Percentiles rank a stretch among this genome's conserved stretches.
Conservation (phyloP, 2,797 vertebrate species). For the Netta rufina region DNA sequence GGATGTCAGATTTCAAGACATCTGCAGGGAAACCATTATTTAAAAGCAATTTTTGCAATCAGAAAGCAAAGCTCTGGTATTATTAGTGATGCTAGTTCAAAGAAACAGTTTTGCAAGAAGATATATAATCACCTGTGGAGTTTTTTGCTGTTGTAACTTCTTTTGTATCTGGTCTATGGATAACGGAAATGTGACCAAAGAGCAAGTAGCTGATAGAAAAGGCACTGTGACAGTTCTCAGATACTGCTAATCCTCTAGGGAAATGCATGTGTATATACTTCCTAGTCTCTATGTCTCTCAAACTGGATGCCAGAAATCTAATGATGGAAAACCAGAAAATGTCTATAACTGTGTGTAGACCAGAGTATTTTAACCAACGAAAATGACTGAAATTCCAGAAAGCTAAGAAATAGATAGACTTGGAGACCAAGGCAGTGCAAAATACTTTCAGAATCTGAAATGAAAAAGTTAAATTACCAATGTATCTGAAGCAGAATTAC, state of each 20-base stretch:
- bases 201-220: neutral
- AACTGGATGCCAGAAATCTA: neutral
- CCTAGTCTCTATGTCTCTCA: neutral
- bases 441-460: slow-evolving; percentile 2
- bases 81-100: neutral
- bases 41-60: slow-evolving; percentile 9
- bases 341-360: neutral
- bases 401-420: neutral
- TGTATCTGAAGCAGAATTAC: neutral
- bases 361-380: neutral
- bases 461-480: neutral
- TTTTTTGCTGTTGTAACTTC: slow-evolving; percentile 1
- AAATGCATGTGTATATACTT: neutral
- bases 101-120: neutral
- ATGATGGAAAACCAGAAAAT: neutral
- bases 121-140: neutral
- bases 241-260: neutral
- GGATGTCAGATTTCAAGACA: slow-evolving; percentile 34
- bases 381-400: neutral
- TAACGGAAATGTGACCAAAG: neutral
- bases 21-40: neutral
- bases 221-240: neutral
- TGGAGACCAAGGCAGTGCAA: neutral
- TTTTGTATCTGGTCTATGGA: neutral
- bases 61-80: neutral